Conservation (phyloP, 2,888 invertebrate genomes). For the Xestoiulus laeticollis region DNA sequence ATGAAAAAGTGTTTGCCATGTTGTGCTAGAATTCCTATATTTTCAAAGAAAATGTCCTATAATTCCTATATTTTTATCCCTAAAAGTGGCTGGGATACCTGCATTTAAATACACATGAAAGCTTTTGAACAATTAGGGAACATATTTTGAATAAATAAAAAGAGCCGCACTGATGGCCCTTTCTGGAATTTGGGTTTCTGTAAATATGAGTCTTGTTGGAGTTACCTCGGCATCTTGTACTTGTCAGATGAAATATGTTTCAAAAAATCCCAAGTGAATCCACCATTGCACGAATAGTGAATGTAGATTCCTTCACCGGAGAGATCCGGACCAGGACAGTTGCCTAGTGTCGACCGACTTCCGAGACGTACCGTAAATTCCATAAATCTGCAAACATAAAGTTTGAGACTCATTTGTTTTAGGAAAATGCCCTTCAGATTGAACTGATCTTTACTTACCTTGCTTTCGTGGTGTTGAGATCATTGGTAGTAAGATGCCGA, state of each 20-base stretch:
- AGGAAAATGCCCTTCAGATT: not conserved
- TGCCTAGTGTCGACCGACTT: slow-evolving; percentile 61
- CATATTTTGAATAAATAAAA: too few relatives aligned
- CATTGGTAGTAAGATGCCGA: slow-evolving; percentile 61
- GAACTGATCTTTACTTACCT: slow-evolving; percentile 58
- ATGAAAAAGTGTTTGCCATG: too few relatives aligned
- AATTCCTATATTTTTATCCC: too few relatives aligned
- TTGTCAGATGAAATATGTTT: slow-evolving; percentile 60
- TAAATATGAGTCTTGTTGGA: not conserved
- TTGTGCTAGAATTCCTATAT: too few relatives aligned
- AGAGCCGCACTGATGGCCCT: too few relatives aligned
- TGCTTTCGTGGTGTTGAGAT: slow-evolving; percentile 62
- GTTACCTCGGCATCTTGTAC: slow-evolving; percentile 62
- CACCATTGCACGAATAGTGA: slow-evolving; percentile 64
- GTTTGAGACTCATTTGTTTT: too few relatives aligned
- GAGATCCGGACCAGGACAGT: slow-evolving; percentile 63
- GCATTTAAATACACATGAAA: too few relatives aligned
- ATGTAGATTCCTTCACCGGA: slow-evolving; percentile 62
- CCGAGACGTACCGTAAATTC: slow-evolving; percentile 64
- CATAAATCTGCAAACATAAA: slow-evolving; percentile 60
- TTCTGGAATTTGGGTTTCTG: too few relatives aligned
- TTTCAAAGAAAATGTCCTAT: too few relatives aligned
- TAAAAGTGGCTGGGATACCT: too few relatives aligned
- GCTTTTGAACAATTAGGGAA: too few relatives aligned
- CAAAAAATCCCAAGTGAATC: slow-evolving; percentile 63